Percentiles rank a stretch among this genome's conserved stretches.
Conservation (phyloP, 2,888 invertebrate genomes). For the Erpobdella octoculata region DNA sequence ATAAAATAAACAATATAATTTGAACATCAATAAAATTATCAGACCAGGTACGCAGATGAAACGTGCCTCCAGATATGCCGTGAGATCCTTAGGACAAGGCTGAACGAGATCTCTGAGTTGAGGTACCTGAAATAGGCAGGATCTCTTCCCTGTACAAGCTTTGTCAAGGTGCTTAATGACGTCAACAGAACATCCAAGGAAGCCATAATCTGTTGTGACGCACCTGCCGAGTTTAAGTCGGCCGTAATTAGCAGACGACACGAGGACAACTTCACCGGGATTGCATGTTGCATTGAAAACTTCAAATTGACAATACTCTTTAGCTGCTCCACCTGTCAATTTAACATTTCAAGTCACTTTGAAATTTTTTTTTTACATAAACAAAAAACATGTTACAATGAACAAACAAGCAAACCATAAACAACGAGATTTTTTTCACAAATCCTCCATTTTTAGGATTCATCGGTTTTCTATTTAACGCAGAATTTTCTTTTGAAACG, state of each 20-base stretch:
- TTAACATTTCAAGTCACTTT: too few species aligned
- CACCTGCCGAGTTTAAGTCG: slow-evolving; percentile 6
- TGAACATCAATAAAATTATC: neutral
- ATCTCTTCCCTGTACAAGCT: slow-evolving; percentile 3
- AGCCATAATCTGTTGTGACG: slow-evolving; percentile 19
- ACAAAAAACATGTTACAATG: too few species aligned
- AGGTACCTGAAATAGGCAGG: slow-evolving; percentile 16
- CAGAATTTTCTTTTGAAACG: too few species aligned
- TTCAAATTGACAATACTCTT: slow-evolving; percentile 27
- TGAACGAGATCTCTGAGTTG: slow-evolving; percentile 9
- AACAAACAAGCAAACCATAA: too few species aligned
- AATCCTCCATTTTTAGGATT: too few species aligned
- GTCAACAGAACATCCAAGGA: slow-evolving; percentile 21
- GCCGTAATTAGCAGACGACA: slow-evolving; percentile 12
- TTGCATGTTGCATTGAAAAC: slow-evolving; percentile 9
- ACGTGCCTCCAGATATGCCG: slow-evolving; percentile 19
- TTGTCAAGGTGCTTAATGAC: slow-evolving; percentile 14
- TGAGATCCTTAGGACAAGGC: slow-evolving; percentile 22
- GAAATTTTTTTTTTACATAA: too few species aligned
- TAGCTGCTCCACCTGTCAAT: too few species aligned
- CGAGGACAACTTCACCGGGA: neutral
- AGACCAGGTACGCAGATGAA: slow-evolving; percentile 9
- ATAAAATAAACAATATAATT: neutral
- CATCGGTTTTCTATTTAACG: too few species aligned
- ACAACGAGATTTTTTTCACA: too few species aligned